phyloP scores from a whole-genome alignment of 2,797 vertebrate species.

The Sphaeramia orbicularis region DNA sequence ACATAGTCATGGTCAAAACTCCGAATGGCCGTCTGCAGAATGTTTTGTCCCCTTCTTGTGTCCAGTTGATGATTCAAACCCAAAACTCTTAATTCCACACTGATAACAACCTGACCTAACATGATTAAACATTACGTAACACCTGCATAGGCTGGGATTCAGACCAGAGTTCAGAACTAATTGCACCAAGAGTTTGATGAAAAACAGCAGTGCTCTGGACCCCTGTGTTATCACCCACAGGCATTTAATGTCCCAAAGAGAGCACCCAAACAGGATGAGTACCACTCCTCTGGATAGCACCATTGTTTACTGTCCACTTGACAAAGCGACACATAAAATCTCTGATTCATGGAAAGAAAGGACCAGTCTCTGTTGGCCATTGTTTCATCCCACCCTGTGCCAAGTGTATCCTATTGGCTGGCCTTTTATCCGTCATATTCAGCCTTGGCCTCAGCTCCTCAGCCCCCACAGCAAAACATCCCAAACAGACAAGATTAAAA shows the following conservation, averaged over 20 bases:
- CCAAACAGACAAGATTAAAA: constrained; percentile 78
- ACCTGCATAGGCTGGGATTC: constrained; percentile 22
- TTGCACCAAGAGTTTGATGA: constrained; percentile 43
- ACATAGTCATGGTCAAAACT: too few species aligned
- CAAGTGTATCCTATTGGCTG: constrained; percentile 69
- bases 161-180: constrained; percentile 20
- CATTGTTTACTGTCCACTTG: constrained; percentile 61
- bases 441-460: constrained; percentile 61
- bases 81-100: too few species aligned
- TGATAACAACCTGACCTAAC: constrained; percentile 1
- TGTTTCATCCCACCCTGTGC: constrained; percentile 49
- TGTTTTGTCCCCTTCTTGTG: too few species aligned
- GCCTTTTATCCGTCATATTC: constrained; percentile 71
- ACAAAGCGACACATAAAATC: constrained; percentile 61
- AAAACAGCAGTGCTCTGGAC: constrained; percentile 30
- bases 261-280: constrained; percentile 49
- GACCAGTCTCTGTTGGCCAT: constrained; percentile 65
- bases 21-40: too few species aligned
- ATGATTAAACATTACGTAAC: constrained; percentile 35
- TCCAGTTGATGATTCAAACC: too few species aligned
- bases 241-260: constrained; percentile 19
- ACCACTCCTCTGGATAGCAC: constrained; percentile 62
- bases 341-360: constrained; percentile 76
- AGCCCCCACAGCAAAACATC: constrained; percentile 66
- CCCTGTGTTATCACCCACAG: constrained; percentile 14